phyloP scores from a whole-genome alignment of 2,888 invertebrate genomes.

The Lepidonotus clava region DNA sequence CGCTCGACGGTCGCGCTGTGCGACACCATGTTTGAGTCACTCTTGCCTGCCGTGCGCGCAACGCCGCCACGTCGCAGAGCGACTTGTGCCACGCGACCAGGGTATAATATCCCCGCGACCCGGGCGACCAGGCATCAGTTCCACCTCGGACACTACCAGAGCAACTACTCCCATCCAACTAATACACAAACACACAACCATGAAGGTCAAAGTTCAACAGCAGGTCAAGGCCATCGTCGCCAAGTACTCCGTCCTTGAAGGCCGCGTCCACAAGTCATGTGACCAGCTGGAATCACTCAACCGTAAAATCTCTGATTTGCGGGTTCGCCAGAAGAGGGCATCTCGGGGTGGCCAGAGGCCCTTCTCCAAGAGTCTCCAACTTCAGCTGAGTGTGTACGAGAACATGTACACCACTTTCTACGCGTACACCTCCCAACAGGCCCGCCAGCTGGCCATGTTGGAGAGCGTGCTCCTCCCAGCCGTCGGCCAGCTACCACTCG shows the following conservation, averaged over 20 bases:
- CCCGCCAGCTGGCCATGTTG: conserved; percentile 20
- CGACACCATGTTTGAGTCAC: background rate
- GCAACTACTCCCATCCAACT: background rate
- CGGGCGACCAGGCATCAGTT: background rate
- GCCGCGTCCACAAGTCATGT: conserved; percentile 41
- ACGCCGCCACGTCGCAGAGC: background rate
- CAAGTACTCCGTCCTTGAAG: conserved; percentile 30
- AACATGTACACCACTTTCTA: background rate
- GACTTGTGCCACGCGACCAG: background rate
- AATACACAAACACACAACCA: background rate
- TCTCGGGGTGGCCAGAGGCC: background rate
- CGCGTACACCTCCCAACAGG: conserved; percentile 19
- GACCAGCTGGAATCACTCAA: conserved; percentile 27
- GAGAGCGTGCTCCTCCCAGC: background rate
- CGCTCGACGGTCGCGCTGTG: too few relatives aligned
- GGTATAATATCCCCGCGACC: background rate
- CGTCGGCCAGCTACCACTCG: background rate
- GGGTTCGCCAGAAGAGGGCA: conserved; percentile 27
- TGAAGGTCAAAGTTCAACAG: conserved; percentile 17
- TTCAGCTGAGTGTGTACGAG: conserved; percentile 21
- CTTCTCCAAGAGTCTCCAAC: background rate
- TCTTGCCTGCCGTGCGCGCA: too few relatives aligned
- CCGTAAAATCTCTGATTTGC: background rate
- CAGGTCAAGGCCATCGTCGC: background rate
- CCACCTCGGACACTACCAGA: background rate